Base-by-base conservation (phyloP, 2,797 vertebrate genomes). In the Clarias platycephalus region DNA sequence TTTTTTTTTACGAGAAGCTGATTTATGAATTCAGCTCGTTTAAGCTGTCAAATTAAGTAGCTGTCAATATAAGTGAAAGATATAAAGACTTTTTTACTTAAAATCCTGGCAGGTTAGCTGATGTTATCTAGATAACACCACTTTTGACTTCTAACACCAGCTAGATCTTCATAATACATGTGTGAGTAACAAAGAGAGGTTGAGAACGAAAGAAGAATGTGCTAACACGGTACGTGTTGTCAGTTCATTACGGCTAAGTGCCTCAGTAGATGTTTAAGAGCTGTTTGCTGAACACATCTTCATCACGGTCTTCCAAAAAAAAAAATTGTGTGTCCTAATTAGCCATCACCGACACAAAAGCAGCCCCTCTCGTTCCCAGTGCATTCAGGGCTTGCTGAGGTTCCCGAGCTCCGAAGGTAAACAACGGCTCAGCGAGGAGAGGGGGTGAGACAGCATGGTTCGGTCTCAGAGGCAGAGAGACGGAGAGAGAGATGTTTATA, bases 401-500 rank as follows among this genome's bases (percentile, higher is more conserved):
- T 84, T 86, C 83, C 82, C 37, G 76, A 83, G 82, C 86, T 87
- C 37, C 80, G 13, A 24, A 72, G 75, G 86, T 77, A 89, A 89
- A 89, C 82, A 89, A 84, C 75, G 72, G 84, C 82, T 53, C 57
- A 31, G 74, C 1, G 86, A 80, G 64, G 80, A 85, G 57, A 24
- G 68, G 34, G 2, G 37, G 24, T 63, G 71, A 80, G 81, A 78
- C 40, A n/a, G 84, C 12, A 15, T 31, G 64, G 84, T 62, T 53
- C 16, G 16, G 74, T 66, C 78, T 83, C 83, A 9, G 49, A 83
- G 75, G 71, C 57, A 55, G 67, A 72, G 34, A 80, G 74, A 70
- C 5, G 4, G 72, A 78, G 80, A 77, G 34, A 88, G 87, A 81
- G 86, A 83, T 84, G 88, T 88, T 86, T 87, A 83, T 77, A 86